Conservation (phyloP, 2,113 vertebrate species). For the Phoxinus phoxinus region DNA sequence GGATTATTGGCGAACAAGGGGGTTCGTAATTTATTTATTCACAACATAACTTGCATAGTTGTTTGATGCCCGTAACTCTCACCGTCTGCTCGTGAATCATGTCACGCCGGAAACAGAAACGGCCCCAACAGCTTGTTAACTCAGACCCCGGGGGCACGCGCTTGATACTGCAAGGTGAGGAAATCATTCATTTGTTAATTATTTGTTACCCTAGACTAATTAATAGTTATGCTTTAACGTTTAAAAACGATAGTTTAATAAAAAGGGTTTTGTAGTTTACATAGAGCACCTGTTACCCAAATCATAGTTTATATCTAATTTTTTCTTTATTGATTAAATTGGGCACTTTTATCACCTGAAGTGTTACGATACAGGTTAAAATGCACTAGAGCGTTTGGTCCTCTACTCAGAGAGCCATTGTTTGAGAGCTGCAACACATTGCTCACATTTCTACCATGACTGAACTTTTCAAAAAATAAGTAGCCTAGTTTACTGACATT, state of each 20-base stretch:
- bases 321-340: not conserved
- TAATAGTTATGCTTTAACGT: not conserved
- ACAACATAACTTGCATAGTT: constrained; percentile 20
- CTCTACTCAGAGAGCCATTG: constrained; percentile 50
- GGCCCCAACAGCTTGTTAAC: constrained; percentile 83
- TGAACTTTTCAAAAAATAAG: constrained; percentile 18
- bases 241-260: not conserved
- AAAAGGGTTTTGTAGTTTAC: not conserved
- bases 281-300: constrained; percentile 5
- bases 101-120: constrained; percentile 85
- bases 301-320: not conserved
- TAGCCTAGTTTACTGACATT: not conserved
- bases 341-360: not conserved
- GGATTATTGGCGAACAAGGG: constrained; percentile 27
- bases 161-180: constrained; percentile 77
- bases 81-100: constrained; percentile 78
- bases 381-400: constrained; percentile 25
- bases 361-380: constrained; percentile 12
- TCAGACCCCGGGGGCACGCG: constrained; percentile 76
- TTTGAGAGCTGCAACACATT: constrained; percentile 30
- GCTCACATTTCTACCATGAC: constrained; percentile 46
- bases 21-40: not conserved
- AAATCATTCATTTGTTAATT: constrained; percentile 54
- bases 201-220: constrained; percentile 8
- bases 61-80: constrained; percentile 71